Conservation (phyloP, 2,113 vertebrate genomes). For the Ranitomeya variabilis region DNA sequence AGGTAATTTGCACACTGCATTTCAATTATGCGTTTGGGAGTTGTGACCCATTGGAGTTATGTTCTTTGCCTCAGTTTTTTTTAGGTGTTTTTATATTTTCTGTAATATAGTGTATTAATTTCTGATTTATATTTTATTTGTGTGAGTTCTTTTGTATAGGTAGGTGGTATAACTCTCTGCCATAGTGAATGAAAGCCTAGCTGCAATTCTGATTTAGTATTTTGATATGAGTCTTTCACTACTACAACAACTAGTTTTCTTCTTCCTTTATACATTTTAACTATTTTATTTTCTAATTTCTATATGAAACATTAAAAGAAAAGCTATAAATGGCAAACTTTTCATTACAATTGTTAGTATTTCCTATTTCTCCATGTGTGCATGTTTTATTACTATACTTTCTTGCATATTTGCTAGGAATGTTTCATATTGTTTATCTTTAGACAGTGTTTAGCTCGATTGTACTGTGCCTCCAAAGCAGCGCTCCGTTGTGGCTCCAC, state of each 20-base stretch:
- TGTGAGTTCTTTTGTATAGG: too few species aligned
- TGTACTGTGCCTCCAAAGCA: slow-evolving; percentile 2
- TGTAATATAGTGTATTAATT: too few species aligned
- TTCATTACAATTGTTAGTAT: too few species aligned
- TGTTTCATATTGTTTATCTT: not conserved
- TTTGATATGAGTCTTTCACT: not conserved
- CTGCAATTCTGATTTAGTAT: not conserved
- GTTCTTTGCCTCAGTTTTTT: too few species aligned
- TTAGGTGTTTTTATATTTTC: too few species aligned
- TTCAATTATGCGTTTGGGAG: too few species aligned
- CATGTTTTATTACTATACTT: not conserved
- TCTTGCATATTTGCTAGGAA: not conserved
- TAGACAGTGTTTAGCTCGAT: not conserved
- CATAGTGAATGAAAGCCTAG: too few species aligned
- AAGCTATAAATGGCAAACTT: not conserved
- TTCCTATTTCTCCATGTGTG: not conserved
- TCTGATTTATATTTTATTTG: too few species aligned
- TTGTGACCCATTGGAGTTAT: too few species aligned
- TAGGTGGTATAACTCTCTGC: too few species aligned
- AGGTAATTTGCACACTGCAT: too few species aligned
- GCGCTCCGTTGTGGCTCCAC: not conserved
- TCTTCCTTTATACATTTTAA: too few species aligned
- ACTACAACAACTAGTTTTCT: not conserved
- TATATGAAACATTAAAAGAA: not conserved
- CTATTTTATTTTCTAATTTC: not conserved